Percentiles rank a stretch among this genome's conserved stretches.
phyloP scores from a whole-genome alignment of 2,797 vertebrate genomes.

The Notolabrus celidotus region DNA sequence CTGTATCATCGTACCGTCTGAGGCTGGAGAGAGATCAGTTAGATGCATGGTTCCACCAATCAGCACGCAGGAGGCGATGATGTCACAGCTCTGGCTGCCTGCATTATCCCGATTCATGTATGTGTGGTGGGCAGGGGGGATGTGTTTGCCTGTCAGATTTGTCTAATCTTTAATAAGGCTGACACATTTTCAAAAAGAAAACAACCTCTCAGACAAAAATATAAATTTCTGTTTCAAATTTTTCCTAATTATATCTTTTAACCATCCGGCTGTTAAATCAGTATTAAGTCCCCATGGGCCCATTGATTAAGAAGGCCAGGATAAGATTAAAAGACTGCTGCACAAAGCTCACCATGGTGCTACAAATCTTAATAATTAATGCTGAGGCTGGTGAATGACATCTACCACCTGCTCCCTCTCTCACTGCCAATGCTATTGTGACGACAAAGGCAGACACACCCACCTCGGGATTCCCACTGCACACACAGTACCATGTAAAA shows the following conservation, averaged over 20 bases:
- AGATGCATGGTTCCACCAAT: slow-evolving; percentile 81
- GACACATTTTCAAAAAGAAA: slow-evolving; percentile 34
- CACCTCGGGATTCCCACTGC: slow-evolving; percentile 69
- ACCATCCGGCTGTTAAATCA: slow-evolving; percentile 2
- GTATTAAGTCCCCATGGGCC: slow-evolving; percentile 1
- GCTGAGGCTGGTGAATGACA: slow-evolving; percentile 58
- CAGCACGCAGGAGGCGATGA: slow-evolving; percentile 76
- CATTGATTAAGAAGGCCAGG: slow-evolving; percentile 43
- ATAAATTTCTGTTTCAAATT: background rate
- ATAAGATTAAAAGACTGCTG: slow-evolving; percentile 55
- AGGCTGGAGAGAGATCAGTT: slow-evolving; percentile 78
- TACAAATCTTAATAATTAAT: slow-evolving; percentile 82
- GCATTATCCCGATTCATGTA: slow-evolving; percentile 73
- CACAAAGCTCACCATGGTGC: slow-evolving; percentile 56
- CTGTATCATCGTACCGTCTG: slow-evolving; percentile 78
- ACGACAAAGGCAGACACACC: slow-evolving; percentile 69
- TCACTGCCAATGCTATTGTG: slow-evolving; percentile 59
- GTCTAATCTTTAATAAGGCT: slow-evolving; percentile 53
- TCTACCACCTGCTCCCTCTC: slow-evolving; percentile 81
- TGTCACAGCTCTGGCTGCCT: slow-evolving; percentile 79
- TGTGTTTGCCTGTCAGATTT: slow-evolving; percentile 48
- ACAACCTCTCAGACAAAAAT: slow-evolving; percentile 11
- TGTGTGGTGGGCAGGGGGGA: slow-evolving; percentile 13
- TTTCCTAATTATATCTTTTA: background rate
- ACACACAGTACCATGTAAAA: slow-evolving; percentile 43